Percentiles rank a stretch among this genome's conserved stretches.
These are phyloP conservation scores for Megaceryle alcyon DNA, from an alignment of 2,797 vertebrate genomes.

Conservation along the genomic window DNA sequence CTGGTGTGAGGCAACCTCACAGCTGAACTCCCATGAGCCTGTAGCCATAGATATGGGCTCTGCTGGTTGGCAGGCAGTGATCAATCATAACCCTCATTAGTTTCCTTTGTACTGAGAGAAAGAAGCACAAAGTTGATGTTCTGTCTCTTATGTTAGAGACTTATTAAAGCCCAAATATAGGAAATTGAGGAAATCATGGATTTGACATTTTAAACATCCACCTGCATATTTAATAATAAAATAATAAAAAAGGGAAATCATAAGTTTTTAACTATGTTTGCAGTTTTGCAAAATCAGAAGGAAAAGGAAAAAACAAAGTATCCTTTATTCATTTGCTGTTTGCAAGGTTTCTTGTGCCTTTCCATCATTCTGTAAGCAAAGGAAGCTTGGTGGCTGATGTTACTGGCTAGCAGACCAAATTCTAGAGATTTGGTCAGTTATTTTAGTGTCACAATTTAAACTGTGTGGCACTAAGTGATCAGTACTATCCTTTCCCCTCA, in stretches of 20 bases:
- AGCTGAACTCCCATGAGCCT: neutral
- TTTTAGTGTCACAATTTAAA: neutral
- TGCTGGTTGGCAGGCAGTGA: neutral
- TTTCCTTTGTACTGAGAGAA: neutral
- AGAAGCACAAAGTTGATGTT: neutral
- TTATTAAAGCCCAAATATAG: neutral
- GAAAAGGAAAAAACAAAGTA: neutral
- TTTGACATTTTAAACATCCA: neutral
- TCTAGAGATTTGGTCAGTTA: neutral
- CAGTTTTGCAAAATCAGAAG: neutral
- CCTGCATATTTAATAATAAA: neutral
- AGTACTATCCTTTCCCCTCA: neutral
- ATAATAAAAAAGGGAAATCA: neutral
- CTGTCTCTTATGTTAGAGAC: neutral
- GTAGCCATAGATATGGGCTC: no score
- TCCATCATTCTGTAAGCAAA: neutral
- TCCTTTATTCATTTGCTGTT: fast-evolving
- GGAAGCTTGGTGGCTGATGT: neutral
- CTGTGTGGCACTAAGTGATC: neutral
- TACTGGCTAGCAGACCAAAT: neutral
- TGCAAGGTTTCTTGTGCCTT: neutral
- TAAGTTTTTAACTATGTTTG: neutral
- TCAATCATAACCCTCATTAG: neutral
- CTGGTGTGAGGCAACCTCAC: neutral
- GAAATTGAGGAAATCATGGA: neutral